Base-by-base conservation (phyloP, 2,888 invertebrate species). In the Elmis aenea region DNA sequence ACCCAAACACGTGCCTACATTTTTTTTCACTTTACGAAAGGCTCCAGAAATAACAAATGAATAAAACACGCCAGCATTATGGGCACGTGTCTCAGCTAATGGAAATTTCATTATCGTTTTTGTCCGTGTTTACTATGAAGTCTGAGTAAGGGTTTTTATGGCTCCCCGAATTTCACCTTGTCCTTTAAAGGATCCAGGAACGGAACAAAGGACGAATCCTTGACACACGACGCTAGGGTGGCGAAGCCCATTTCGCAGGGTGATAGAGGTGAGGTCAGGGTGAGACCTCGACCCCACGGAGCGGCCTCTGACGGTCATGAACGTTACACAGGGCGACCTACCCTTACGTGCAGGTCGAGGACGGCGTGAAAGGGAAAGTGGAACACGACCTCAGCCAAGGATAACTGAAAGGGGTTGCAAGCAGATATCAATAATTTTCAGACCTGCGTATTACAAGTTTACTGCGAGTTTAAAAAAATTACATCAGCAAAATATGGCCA, bases 211-310 rank as follows among this genome's bases (percentile, higher is more conserved):
- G 33, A 18, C 24, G 15, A 33, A 38, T 38, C 39, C 39, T 36
- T 39, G 42, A 45, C 45, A 42, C 27, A 26, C n/a, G 26, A 22
- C 28, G 27, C 25, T 20, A 36, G 26, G 27, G 26, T 23, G 14
- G 18, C 33, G 13, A 20, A 24, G 28, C 28, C 33, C 36, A 36
- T 36, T 38, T 26, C 15, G 33, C 39, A 37, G 42, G 42, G 35
- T 35, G 31, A 30, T 13, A 38, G 26, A 42, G 38, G 36, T 42
- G 35, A 42, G 42, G 45, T 36, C 45, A 45, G 37, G 42, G 21
- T 26, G 26, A 37, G 29, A 36, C 42, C 42, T 42, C 38, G 38
- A 42, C 38, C 37, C 34, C 26, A 10, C 15, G 18, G 11, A 26
- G 26, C 39, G 26, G 31, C 37, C 38, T 38, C 32, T 18, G 18